These are phyloP conservation scores for Istiophorus platypterus DNA, from an alignment of 2,113 vertebrate species.

Conservation along the genomic window DNA sequence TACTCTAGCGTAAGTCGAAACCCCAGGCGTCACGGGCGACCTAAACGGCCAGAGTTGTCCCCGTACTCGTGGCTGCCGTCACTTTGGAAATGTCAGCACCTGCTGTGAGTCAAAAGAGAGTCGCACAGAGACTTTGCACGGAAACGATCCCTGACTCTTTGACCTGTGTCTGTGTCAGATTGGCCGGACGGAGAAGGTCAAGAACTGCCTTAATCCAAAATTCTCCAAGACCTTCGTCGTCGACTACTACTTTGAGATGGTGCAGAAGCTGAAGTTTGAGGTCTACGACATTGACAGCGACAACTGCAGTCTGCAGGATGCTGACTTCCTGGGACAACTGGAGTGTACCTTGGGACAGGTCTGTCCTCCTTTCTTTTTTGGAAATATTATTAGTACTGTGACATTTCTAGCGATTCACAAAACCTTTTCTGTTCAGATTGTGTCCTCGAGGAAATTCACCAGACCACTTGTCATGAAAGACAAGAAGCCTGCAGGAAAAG, in stretches of 20 bases:
- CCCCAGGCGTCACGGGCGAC: neutral
- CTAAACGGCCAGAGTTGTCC: neutral
- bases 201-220: slow-evolving; percentile 91
- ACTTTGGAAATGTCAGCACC: neutral
- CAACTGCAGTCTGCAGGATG: slow-evolving; percentile 87
- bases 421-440: slow-evolving; percentile 84
- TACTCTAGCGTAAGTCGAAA: neutral
- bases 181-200: slow-evolving; percentile 91
- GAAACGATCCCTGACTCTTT: neutral
- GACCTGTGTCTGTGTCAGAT: slow-evolving; percentile 51
- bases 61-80: neutral
- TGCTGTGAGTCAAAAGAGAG: neutral
- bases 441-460: slow-evolving; percentile 90
- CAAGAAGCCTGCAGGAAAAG: slow-evolving; percentile 92
- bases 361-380: neutral
- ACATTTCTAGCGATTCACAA: neutral
- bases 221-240: slow-evolving; percentile 92
- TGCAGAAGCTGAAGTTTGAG: slow-evolving; percentile 95
- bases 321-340: slow-evolving; percentile 95
- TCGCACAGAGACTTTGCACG: neutral
- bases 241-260: slow-evolving; percentile 97
- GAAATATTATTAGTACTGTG: neutral
- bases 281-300: slow-evolving; percentile 96
- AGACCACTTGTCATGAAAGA: slow-evolving; percentile 90
- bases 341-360: slow-evolving; percentile 97